Conservation (phyloP, 2,113 vertebrate genomes). For the Pyrgilauda ruficollis region DNA sequence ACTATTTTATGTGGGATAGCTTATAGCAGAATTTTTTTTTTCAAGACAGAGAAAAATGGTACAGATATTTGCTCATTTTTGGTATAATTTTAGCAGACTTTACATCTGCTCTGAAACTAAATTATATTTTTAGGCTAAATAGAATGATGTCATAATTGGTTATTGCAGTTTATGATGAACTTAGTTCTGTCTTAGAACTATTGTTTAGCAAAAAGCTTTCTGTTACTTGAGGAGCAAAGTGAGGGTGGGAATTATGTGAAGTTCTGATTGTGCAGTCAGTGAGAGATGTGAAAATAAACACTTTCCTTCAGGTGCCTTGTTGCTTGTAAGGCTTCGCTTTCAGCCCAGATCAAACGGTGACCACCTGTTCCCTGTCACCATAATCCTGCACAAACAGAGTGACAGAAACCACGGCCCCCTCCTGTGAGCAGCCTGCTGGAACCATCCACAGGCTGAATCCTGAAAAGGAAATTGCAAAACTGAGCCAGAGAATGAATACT, state of each 20-base stretch:
- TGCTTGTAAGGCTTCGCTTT: constrained; percentile 48
- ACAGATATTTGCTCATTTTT: neutral
- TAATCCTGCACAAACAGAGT: neutral
- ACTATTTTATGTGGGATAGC: neutral
- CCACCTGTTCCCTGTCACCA: constrained; percentile 47
- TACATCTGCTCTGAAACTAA: neutral
- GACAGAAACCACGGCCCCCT: neutral
- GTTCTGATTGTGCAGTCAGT: constrained; percentile 66
- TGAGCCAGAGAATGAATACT: neutral
- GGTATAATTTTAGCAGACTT: neutral
- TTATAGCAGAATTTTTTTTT: neutral
- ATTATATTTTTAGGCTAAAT: neutral
- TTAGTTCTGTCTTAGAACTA: constrained; percentile 70
- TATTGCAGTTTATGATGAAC: constrained; percentile 39
- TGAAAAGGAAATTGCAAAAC: constrained; percentile 9
- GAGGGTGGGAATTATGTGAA: constrained; percentile 78
- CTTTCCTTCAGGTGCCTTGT: constrained; percentile 64
- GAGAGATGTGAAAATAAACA: constrained; percentile 30
- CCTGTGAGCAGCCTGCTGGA: neutral
- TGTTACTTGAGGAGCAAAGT: constrained; percentile 61
- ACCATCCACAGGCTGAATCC: neutral
- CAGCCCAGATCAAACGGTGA: constrained; percentile 20
- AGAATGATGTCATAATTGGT: neutral
- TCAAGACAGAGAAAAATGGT: neutral
- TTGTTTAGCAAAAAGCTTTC: constrained; percentile 68